Conservation (phyloP, 1,140 invertebrate genomes). For the Temnothorax nylanderi region DNA sequence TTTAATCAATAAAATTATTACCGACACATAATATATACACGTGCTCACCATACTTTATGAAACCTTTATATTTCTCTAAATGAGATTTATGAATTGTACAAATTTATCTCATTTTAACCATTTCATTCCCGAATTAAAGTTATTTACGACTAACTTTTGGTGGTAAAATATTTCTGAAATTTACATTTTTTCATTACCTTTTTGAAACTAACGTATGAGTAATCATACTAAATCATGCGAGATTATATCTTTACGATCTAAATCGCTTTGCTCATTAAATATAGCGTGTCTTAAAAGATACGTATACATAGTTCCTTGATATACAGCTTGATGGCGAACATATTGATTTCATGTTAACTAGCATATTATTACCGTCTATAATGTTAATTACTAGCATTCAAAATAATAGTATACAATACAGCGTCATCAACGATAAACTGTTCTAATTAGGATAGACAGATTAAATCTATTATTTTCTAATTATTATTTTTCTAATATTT, state of each 20-base stretch:
- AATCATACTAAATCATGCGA: conserved; percentile 37
- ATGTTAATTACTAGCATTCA: neutral
- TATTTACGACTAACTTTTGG: neutral
- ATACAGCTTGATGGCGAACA: conserved; percentile 29
- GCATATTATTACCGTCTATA: neutral
- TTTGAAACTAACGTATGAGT: conserved; percentile 30
- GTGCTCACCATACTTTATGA: neutral
- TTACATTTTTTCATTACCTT: conserved; percentile 36
- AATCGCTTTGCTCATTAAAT: conserved; percentile 58
- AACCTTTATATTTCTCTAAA: neutral
- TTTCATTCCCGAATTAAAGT: neutral
- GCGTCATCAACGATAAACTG: neutral
- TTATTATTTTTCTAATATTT: neutral
- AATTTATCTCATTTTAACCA: conserved; percentile 4
- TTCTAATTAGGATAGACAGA: neutral
- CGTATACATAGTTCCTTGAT: conserved; percentile 26
- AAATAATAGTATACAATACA: neutral
- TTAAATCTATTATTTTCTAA: neutral
- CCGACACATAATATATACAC: neutral
- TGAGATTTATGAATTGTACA: neutral
- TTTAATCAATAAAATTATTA: conserved; percentile 11
- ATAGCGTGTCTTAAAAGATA: conserved; percentile 54
- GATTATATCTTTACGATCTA: conserved; percentile 53
- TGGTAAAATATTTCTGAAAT: conserved; percentile 7
- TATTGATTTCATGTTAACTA: conserved; percentile 53